These are phyloP conservation scores for Podarcis raffonei DNA, from an alignment of 2,113 vertebrate species.

Conservation along the genomic window DNA sequence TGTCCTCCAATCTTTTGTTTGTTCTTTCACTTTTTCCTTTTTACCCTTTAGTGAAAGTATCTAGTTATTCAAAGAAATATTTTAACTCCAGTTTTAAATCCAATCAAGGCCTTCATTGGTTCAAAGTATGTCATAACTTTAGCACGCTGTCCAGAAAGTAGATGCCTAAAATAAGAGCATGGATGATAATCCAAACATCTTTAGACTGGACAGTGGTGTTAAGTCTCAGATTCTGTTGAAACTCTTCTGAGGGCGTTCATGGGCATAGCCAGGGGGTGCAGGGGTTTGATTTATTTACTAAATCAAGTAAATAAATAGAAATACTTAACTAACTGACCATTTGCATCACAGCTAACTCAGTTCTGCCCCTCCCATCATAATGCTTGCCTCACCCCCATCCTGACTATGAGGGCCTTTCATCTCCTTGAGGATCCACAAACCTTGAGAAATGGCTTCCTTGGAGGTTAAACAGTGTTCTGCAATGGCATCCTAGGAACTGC, in stretches of 20 bases:
- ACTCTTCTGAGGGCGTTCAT: background rate
- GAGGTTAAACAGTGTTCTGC: background rate
- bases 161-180: conserved; percentile 24
- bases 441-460: no score
- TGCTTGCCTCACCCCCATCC: no score
- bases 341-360: no score
- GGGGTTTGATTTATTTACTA: no score
- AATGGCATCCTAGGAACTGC: background rate
- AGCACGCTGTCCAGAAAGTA: conserved; percentile 7
- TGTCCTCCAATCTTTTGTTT: conserved; percentile 66
- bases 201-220: background rate
- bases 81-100: conserved; percentile 42
- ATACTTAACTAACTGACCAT: no score
- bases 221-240: background rate
- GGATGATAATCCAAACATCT: conserved; percentile 52
- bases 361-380: no score
- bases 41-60: conserved; percentile 43
- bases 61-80: conserved; percentile 49
- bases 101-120: conserved; percentile 15
- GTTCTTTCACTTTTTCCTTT: conserved; percentile 62
- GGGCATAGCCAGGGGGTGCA: no score
- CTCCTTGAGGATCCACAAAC: background rate
- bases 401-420: background rate
- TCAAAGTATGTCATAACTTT: conserved; percentile 32
- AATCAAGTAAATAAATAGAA: no score